Base-by-base conservation (phyloP, 2,888 invertebrate species). In the Oxytorus armatus region DNA sequence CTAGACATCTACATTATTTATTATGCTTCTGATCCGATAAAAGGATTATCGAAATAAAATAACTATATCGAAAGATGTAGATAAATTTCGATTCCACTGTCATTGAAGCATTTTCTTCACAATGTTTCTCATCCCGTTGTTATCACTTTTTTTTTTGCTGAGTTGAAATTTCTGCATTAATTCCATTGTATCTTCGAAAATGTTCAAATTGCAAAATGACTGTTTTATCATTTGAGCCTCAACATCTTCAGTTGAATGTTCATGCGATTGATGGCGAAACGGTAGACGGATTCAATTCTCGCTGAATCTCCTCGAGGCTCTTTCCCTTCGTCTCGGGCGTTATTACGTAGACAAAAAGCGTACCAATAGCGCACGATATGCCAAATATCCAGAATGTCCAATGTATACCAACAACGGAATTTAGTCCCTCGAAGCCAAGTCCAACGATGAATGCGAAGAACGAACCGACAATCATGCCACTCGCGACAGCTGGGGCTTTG, bases 301-400 rank as follows among this genome's bases (percentile, higher is more conserved):
- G 74, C 73, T 94, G 94, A 84, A 95, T 94, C 77, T 94, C 93
- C 16, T 94, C 93, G 74, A 94, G 93, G 0, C 93, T 94, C 84
- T 94, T 94, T 0, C 94, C 94, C 84, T 94, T 94, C 0, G 94
- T 94, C 89, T 95, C 94, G 2, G 94, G 94, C 1, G 94, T 92
- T 81, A 93, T 88, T 51, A 92, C 79, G 79, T 92, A 86, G 85
- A 94, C 93, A 86, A 94, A 93, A 81, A 94, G 85, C 14, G 94
- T 93, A 23, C 94, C 94, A 1, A 92, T 90, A 0, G 93, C 87
- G 1, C 94, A 94, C 59, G 93, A 89, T 0, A 87, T 89, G 0
- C 93, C 93, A 81, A 94, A 94, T 29, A 93, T 92, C 93, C 93
- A 94, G 86, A 94, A 94, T 0, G 93, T 93, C 14, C 93, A 92